phyloP scores from a whole-genome alignment of 2,888 invertebrate species.

The Leucania comma region DNA sequence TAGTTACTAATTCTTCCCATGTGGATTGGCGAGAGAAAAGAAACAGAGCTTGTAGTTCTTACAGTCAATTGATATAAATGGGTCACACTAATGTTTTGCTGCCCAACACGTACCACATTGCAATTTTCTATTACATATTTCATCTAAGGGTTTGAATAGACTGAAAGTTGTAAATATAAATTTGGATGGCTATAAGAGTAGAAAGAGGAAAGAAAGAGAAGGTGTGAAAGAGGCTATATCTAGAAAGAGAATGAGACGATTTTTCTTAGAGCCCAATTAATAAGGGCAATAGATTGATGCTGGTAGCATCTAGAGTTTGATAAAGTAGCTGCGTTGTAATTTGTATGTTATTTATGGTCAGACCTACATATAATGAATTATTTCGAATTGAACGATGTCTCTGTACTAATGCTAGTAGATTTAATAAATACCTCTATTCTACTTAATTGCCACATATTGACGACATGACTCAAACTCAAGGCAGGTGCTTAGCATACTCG shows the following conservation, averaged over 20 bases:
- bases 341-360: background rate
- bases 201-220: no score
- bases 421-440: conserved; percentile 48
- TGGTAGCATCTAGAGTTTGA: background rate
- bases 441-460: conserved; percentile 32
- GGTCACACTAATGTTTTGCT: conserved; percentile 36
- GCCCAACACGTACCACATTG: conserved; percentile 16
- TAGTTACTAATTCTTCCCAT: conserved; percentile 18
- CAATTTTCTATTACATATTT: conserved; percentile 21
- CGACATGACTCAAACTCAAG: conserved; percentile 51
- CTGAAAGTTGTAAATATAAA: background rate
- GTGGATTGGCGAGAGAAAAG: conserved; percentile 18
- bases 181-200: background rate
- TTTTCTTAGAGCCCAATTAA: background rate
- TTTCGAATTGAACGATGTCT: conserved; percentile 30
- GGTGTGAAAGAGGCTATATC: background rate
- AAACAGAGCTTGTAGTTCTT: conserved; percentile 33
- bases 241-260: background rate
- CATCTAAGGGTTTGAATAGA: background rate
- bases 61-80: conserved; percentile 42
- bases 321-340: background rate
- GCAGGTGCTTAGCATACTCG: conserved; percentile 59
- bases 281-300: background rate
- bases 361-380: conserved; percentile 2
- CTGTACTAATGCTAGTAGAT: conserved; percentile 25